Evolutionary conservation across 2,888 invertebrate genomes (phyloP).

Genomic region (Amphimallon solstitiale): DNA sequence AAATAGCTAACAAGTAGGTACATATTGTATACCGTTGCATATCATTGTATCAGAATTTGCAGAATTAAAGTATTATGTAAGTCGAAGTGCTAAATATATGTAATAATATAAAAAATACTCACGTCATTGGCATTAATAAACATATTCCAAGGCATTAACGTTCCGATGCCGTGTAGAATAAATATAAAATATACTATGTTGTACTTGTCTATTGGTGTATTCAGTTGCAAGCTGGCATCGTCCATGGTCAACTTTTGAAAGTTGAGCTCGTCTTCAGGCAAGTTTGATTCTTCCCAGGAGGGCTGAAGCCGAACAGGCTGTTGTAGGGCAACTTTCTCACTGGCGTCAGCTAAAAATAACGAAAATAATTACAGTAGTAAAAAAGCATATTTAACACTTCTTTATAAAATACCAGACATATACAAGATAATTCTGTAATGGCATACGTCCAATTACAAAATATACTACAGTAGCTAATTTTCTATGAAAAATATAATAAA

Average conservation of each 20-base stretch:
- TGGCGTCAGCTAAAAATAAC: constrained; percentile 35
- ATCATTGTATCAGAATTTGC: too few species aligned
- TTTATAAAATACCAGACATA: too few species aligned
- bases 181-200: constrained; percentile 88
- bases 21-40: too few species aligned
- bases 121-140: constrained; percentile 93
- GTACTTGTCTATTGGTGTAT: constrained; percentile 81
- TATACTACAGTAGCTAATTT: too few species aligned
- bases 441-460: too few species aligned
- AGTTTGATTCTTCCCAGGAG: constrained; percentile 87
- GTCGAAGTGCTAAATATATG: too few species aligned
- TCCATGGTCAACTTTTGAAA: constrained; percentile 75
- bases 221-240: constrained; percentile 74
- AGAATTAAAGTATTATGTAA: too few species aligned
- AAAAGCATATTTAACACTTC: too few species aligned
- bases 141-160: constrained; percentile 98
- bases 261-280: constrained; percentile 85
- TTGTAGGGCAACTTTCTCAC: constrained; percentile 44
- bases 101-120: constrained; percentile 60
- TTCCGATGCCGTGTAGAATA: constrained; percentile 92
- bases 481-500: too few species aligned
- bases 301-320: constrained; percentile 87
- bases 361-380: too few species aligned
- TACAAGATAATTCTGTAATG: too few species aligned
- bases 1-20: too few species aligned